These are phyloP conservation scores for Circaetus cinerascens DNA, from an alignment of 2,113 vertebrate species.

Conservation along the genomic window DNA sequence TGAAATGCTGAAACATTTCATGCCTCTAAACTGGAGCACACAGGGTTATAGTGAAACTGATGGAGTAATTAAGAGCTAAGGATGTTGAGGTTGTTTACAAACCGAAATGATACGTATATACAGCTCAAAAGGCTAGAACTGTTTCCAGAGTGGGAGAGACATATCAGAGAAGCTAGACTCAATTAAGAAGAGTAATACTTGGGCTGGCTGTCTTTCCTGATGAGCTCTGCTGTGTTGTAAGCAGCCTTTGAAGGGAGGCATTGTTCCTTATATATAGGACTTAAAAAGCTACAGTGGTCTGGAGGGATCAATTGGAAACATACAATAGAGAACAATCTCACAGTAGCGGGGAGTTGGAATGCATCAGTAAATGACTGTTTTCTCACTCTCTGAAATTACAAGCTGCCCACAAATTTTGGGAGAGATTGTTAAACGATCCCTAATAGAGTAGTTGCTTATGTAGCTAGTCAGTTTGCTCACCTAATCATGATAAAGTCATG, in stretches of 20 bases:
- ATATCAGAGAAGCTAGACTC: background rate
- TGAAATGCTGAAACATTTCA: background rate
- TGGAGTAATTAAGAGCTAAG: background rate
- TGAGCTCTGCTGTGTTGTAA: background rate
- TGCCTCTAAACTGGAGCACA: background rate
- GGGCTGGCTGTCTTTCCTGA: background rate
- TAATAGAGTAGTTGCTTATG: background rate
- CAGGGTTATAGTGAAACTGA: background rate
- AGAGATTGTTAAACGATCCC: background rate
- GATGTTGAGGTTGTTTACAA: background rate
- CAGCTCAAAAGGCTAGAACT: background rate
- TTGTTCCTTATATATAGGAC: background rate
- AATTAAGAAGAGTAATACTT: background rate
- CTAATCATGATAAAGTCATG: background rate
- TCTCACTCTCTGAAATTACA: background rate
- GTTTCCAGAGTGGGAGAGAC: background rate
- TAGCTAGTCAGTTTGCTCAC: background rate
- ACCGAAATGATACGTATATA: background rate
- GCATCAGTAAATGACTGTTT: background rate
- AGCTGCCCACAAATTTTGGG: background rate
- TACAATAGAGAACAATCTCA: background rate
- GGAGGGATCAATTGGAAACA: background rate
- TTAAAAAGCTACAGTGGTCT: constrained; percentile 13
- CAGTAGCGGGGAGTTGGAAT: background rate
- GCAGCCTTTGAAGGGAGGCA: background rate